These are phyloP conservation scores for Congeria kusceri DNA, from an alignment of 2,888 invertebrate species.

Conservation along the genomic window DNA sequence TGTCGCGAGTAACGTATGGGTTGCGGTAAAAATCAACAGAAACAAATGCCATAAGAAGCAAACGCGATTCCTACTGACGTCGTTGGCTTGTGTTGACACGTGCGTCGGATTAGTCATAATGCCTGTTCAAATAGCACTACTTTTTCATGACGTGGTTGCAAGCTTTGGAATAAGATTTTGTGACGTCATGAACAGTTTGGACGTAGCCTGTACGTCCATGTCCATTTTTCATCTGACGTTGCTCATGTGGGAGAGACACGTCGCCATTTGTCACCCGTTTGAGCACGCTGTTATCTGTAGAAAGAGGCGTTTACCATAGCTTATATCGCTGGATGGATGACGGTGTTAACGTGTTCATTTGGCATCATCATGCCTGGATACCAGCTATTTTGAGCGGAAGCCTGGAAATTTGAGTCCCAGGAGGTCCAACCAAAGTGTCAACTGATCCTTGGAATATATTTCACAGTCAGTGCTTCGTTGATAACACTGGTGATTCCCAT, in stretches of 20 bases:
- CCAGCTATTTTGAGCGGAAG: conserved; percentile 10
- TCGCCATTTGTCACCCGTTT: conserved; percentile 42
- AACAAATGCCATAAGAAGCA: conserved; percentile 29
- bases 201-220: conserved; percentile 40
- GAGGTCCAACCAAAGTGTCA: conserved; percentile 5
- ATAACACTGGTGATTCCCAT: conserved; percentile 33
- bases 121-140: conserved; percentile 34
- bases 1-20: conserved; percentile 5
- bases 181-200: conserved; percentile 31
- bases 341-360: conserved; percentile 21
- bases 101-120: conserved; percentile 43
- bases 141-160: conserved; percentile 12
- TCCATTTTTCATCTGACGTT: conserved; percentile 46
- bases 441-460: conserved; percentile 24
- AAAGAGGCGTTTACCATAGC: conserved; percentile 11
- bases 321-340: conserved; percentile 25
- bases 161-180: conserved; percentile 31
- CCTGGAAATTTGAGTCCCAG: conserved; percentile 10
- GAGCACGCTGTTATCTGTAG: conserved; percentile 29
- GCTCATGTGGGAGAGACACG: conserved; percentile 42
- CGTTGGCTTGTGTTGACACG: conserved; percentile 36
- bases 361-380: conserved; percentile 39
- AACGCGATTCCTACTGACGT: conserved; percentile 39
- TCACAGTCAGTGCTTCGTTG: conserved; percentile 16
- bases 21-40: conserved; percentile 13